Conservation (phyloP, 2,113 vertebrate species). For the Geococcyx californianus region DNA sequence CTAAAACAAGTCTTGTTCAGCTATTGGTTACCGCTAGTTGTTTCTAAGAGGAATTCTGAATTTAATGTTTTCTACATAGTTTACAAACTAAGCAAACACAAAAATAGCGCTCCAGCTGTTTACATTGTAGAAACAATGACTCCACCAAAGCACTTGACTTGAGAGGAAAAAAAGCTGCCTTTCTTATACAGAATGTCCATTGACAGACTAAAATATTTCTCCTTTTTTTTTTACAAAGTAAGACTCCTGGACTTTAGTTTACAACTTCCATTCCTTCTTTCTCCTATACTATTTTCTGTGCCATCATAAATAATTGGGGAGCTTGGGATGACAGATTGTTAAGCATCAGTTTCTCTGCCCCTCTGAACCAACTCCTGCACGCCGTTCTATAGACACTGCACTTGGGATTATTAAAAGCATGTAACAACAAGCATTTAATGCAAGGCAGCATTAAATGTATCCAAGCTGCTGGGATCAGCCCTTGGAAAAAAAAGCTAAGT, state of each 20-base stretch:
- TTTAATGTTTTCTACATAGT: not conserved
- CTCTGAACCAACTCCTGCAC: not conserved
- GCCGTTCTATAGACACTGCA: not conserved
- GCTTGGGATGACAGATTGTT: not conserved
- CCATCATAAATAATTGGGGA: not conserved
- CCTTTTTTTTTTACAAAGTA: not conserved
- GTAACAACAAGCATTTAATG: not conserved
- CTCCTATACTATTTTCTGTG: not conserved
- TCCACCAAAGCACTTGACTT: not conserved
- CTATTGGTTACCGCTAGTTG: not conserved
- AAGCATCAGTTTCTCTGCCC: not conserved
- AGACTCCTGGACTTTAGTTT: not conserved
- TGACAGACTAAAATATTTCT: not conserved
- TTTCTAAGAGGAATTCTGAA: not conserved
- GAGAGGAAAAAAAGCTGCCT: not conserved
- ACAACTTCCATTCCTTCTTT: not conserved
- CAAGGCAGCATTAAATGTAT: not conserved
- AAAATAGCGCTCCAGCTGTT: not conserved
- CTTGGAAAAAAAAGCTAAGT: not conserved
- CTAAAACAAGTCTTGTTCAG: not conserved
- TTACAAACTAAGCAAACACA: not conserved
- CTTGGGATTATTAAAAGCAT: not conserved
- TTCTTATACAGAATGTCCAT: not conserved
- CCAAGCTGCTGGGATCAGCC: not conserved
- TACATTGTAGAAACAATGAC: not conserved